Evolutionary conservation across 1,140 invertebrate genomes (phyloP), one percentile per base, ranked within the genome.

Genomic region (Brachionus sp.): DNA sequence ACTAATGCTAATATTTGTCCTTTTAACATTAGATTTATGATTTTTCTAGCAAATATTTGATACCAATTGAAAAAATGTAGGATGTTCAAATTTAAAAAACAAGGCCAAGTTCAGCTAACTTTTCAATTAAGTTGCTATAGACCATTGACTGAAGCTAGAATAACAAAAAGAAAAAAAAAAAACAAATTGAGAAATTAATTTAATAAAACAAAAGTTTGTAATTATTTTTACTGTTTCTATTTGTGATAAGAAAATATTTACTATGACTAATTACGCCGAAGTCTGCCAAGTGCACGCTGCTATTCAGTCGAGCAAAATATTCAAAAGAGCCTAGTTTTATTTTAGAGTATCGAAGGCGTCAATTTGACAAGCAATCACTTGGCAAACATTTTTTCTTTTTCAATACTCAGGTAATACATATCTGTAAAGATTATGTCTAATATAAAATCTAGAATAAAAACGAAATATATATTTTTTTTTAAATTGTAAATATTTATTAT

Each of bases 221-320:
- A 57, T 57, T 57, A 57, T 57, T 57, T 25, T 57, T 57, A 57
- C 50, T 57, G 50, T 57, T 57, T 57, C 50, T 57, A 57, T 57
- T 57, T 57, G 50, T 57, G 16, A 57, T 19, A 57, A 9, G 2
- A 57, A 57, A 57, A 57, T 57, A 57, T 57, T 57, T 57, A 57
- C 50, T 7, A 2, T 57, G 50, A 57, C n/a, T 57, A 57, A 23
- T 25, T 57, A 57, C 50, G 50, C 50, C 50, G 19, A 57, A 57
- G 50, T 57, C 50, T 57, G n/a, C 19, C 9, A 57, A 25, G 16
- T 57, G 50, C 16, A 19, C n/a, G 19, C 9, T 57, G 50, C 16
- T 57, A 23, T 19, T 57, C 50, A 57, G 50, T 16, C 50, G 50
- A 57, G 19, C 9, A 25, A 25, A 57, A 57, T 57, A 19, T 7